Conservation (phyloP, 2,888 invertebrate species). For the Elegia similella region DNA sequence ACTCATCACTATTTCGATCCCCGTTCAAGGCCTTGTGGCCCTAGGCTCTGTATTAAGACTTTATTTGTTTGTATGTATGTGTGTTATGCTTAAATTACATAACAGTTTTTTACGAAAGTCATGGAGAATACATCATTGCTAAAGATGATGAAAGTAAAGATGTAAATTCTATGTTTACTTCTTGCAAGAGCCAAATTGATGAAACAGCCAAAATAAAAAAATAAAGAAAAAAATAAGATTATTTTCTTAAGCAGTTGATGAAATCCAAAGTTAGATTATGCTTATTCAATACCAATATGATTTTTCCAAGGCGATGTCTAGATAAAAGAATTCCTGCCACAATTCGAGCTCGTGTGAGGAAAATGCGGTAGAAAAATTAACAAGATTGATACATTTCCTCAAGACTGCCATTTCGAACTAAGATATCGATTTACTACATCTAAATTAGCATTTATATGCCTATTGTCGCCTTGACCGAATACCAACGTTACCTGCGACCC, state of each 20-base stretch:
- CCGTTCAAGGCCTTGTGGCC: too few species aligned
- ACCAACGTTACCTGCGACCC: neutral
- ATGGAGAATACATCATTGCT: neutral
- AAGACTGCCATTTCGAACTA: neutral
- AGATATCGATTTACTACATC: neutral
- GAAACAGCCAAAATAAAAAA: neutral
- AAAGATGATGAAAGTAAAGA: neutral
- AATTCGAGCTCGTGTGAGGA: too few species aligned
- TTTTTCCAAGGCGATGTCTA: too few species aligned
- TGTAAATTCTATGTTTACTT: neutral
- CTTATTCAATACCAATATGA: too few species aligned
- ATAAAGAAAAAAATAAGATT: neutral
- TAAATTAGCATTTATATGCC: neutral
- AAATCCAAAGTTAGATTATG: too few species aligned
- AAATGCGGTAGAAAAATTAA: too few species aligned
- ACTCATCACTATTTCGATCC: too few species aligned
- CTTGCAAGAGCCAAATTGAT: neutral
- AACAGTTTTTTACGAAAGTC: neutral
- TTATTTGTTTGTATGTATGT: too few species aligned
- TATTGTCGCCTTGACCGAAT: constrained; percentile 13
- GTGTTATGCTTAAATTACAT: neutral
- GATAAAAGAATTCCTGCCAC: too few species aligned
- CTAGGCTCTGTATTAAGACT: too few species aligned
- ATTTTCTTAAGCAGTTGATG: neutral
- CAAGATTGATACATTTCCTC: too few species aligned